Evolutionary conservation across 2,113 vertebrate genomes (phyloP), one percentile per base, ranked within the genome.

Genomic region (Archocentrus centrarchus): DNA sequence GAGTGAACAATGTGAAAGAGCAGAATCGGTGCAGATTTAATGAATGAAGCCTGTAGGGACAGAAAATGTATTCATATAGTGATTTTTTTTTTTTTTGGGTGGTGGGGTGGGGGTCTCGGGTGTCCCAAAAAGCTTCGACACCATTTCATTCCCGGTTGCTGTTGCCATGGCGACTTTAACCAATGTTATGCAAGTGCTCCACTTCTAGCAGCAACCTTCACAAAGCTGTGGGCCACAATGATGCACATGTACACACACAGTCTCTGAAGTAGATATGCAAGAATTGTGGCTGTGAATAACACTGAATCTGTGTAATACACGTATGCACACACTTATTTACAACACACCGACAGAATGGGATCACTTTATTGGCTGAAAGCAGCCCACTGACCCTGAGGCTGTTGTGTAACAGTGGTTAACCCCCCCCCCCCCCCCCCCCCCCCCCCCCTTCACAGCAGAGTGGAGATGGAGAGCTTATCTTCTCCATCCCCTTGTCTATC

Each of bases 111-210:
- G 35, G 32, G n/a, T 22, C 62, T 78, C 47, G 2, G 10, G 17
- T 64, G 50, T 50, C 75, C 78, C 47, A 11, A 79, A 88, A 88
- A 47, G 11, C 61, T 14, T 50, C 41, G 64, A 76, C 84, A 88
- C 84, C 18, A 60, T 92, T 89, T 87, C 39, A 37, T 77, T 78
- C 59, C 77, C 24, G 13, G 86, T 79, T 91, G 84, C 85, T 87
- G 93, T 93, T 93, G 88, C 91, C 91, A 94, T 94, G 77, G 93
- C 64, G 89, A 94, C 89, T 82, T 91, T 77, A 92, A 88, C 83
- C 15, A 9, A 47, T 39, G 84, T 93, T 94, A 92, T 50, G 79
- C 83, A 93, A 93, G 81, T 84, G 90, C 41, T 86, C 91, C 70
- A 92, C 83, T 89, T 92, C 5, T 55, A n/a, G 64, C 30, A 39